Conservation (phyloP, 2,888 invertebrate species). For the Callyntrura guangdongensis region DNA sequence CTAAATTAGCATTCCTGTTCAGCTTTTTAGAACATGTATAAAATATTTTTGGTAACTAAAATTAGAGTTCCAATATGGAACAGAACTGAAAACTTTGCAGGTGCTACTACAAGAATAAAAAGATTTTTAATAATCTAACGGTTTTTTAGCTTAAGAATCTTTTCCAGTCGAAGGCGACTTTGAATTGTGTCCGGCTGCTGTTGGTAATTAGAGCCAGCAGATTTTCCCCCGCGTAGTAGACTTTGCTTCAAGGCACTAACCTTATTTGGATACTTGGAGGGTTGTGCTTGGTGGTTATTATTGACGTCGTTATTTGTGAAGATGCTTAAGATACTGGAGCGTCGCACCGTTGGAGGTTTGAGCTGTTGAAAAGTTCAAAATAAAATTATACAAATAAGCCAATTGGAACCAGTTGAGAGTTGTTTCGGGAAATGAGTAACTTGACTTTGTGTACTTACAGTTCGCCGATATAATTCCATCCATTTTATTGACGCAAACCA, state of each 20-base stretch:
- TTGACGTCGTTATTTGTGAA: not conserved
- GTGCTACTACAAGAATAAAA: not conserved
- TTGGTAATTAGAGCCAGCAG: not conserved
- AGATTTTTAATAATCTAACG: not conserved
- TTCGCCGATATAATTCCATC: slow-evolving; percentile 47
- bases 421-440: no score
- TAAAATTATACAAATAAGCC: no score
- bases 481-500: slow-evolving; percentile 60
- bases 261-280: not conserved
- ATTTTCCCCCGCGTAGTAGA: not conserved
- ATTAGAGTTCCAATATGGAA: no score
- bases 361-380: no score
- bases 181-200: slow-evolving; percentile 26
- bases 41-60: no score
- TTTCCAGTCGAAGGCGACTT: slow-evolving; percentile 36
- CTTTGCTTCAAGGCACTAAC: slow-evolving; percentile 34
- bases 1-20: no score
- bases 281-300: not conserved
- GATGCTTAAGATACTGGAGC: not conserved
- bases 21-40: no score
- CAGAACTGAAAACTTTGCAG: no score
- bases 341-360: not conserved
- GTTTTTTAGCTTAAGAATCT: slow-evolving; percentile 4
- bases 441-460: slow-evolving; percentile 28
- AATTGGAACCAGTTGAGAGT: no score